These are phyloP conservation scores for Pedetes capensis DNA, from an alignment of 2,113 vertebrate genomes.

Conservation along the genomic window DNA sequence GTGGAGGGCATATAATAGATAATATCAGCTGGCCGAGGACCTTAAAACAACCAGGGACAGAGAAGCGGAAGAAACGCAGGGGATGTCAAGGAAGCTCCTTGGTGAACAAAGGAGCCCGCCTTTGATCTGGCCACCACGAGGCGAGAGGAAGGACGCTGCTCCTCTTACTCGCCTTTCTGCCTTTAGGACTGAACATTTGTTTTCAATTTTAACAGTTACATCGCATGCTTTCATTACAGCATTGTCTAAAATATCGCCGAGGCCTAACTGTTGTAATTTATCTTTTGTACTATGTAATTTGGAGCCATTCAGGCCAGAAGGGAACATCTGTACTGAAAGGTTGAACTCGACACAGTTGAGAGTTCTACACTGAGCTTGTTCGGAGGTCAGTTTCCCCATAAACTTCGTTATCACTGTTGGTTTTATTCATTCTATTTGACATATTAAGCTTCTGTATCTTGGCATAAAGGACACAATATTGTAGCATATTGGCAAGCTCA, in stretches of 20 bases:
- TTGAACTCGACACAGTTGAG: constrained; percentile 71
- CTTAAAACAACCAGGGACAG: background rate
- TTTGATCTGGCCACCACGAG: constrained; percentile 79
- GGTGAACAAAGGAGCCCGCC: constrained; percentile 74
- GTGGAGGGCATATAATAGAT: background rate
- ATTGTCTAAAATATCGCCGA: constrained; percentile 83
- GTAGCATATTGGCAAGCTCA: constrained; percentile 99
- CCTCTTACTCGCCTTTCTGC: constrained; percentile 59
- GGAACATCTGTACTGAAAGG: constrained; percentile 84
- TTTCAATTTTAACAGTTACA: constrained; percentile 84
- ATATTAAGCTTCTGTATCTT: constrained; percentile 96
- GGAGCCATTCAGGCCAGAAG: constrained; percentile 80
- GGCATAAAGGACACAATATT: constrained; percentile 98
- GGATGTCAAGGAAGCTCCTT: constrained; percentile 49
- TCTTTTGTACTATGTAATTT: constrained; percentile 85
- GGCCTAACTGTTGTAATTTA: constrained; percentile 82
- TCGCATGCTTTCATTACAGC: constrained; percentile 76
- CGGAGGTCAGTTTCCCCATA: constrained; percentile 86
- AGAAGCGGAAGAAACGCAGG: constrained; percentile 47
- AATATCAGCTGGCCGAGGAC: background rate
- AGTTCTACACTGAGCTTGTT: constrained; percentile 77
- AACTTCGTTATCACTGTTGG: constrained; percentile 87
- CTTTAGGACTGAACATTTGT: constrained; percentile 80
- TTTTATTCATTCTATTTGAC: constrained; percentile 96
- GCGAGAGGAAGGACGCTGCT: constrained; percentile 70